phyloP scores from a whole-genome alignment of 2,888 invertebrate genomes.

The Schizaphis graminum region DNA sequence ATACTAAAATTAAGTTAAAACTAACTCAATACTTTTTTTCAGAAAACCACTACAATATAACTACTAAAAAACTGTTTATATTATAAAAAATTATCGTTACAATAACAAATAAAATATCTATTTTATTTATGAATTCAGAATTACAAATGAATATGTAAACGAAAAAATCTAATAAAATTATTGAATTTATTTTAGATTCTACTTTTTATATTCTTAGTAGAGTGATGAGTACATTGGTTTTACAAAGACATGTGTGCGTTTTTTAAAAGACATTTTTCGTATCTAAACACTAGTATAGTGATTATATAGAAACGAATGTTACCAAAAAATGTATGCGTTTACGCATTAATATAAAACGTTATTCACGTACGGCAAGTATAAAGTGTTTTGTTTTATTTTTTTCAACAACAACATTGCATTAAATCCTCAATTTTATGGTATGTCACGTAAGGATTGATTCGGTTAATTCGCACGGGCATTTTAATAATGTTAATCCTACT shows the following conservation, averaged over 20 bases:
- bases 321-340: background rate
- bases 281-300: background rate
- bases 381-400: background rate
- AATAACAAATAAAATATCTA: background rate
- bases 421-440: background rate
- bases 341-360: background rate
- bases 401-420: background rate
- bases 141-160: background rate
- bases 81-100: background rate
- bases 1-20: background rate
- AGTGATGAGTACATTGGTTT: background rate
- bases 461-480: background rate
- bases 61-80: background rate
- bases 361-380: background rate
- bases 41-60: background rate
- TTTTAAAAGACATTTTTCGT: background rate
- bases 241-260: background rate
- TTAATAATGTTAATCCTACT: background rate
- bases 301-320: background rate
- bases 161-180: background rate
- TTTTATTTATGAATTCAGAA: too few species aligned
- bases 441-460: background rate
- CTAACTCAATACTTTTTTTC: background rate
- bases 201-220: background rate
- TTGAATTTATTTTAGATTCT: background rate